Conservation (phyloP, 2,113 vertebrate species). For the Chamaetylas fuelleborni region DNA sequence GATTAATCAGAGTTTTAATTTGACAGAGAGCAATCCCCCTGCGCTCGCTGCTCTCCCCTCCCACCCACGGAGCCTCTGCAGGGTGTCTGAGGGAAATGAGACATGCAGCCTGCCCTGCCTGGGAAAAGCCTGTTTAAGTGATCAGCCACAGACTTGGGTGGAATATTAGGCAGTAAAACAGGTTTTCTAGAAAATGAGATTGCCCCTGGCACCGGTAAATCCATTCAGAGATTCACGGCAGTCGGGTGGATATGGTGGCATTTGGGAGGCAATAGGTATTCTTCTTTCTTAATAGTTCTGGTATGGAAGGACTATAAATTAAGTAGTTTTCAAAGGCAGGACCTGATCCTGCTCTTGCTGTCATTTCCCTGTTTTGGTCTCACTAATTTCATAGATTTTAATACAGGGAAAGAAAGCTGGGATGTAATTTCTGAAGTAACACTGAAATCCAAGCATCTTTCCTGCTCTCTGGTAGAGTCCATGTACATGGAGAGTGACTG, state of each 20-base stretch:
- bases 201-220: conserved; percentile 48
- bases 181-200: conserved; percentile 68
- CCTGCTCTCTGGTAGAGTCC: not conserved
- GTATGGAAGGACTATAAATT: not conserved
- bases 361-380: not conserved
- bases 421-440: not conserved
- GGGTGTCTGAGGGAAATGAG: conserved; percentile 70
- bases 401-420: not conserved
- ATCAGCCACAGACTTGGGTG: conserved; percentile 50
- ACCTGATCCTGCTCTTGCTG: not conserved
- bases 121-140: conserved; percentile 24
- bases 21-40: conserved; percentile 45
- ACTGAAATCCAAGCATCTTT: not conserved
- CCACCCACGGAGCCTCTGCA: conserved; percentile 36
- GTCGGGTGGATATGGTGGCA: not conserved
- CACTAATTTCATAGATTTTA: not conserved
- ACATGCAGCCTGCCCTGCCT: conserved; percentile 33
- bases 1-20: conserved; percentile 49
- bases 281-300: conserved; percentile 21
- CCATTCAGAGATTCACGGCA: conserved; percentile 4
- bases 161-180: conserved; percentile 61
- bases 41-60: not conserved
- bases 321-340: not conserved
- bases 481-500: fast-evolving
- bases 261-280: not conserved